Evolutionary conservation across 1,140 invertebrate genomes (phyloP).

Genomic region (Diorhabda sublineata): DNA sequence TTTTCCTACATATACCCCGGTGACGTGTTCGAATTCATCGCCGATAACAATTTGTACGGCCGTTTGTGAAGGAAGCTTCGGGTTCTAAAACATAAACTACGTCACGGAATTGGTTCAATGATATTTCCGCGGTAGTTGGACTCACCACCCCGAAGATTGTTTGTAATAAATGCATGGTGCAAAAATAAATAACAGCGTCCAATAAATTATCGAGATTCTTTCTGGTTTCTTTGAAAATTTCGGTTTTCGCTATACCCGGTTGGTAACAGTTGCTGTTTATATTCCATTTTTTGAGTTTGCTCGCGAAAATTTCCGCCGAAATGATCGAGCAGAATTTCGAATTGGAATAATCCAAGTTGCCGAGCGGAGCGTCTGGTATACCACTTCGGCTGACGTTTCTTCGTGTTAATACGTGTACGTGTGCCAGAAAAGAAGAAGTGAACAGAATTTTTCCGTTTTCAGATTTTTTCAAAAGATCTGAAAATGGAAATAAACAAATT

Average conservation of each 20-base stretch:
- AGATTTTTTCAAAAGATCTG: constrained; percentile 15
- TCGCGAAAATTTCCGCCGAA: constrained; percentile 7
- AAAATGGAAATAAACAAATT: not conserved
- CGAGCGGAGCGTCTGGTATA: not conserved
- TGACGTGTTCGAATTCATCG: not conserved
- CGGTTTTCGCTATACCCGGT: constrained; percentile 1
- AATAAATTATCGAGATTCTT: not conserved
- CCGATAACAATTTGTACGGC: not conserved
- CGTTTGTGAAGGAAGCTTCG: not conserved
- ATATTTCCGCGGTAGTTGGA: not conserved
- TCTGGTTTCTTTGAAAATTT: not conserved
- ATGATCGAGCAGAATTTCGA: constrained; percentile 4
- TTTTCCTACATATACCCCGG: not conserved
- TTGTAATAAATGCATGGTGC: not conserved
- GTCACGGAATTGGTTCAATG: too few relatives aligned
- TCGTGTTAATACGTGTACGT: constrained; percentile 1
- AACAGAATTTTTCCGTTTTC: constrained; percentile 4
- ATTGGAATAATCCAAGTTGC: constrained; percentile 4
- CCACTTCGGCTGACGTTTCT: too few relatives aligned
- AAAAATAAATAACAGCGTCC: not conserved
- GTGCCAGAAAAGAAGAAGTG: constrained; percentile 8
- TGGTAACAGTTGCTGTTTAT: constrained; percentile 10
- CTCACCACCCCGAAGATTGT: not conserved
- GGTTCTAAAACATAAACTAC: too few relatives aligned
- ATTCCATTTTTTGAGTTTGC: constrained; percentile 6